Conservation (phyloP, 2,797 vertebrate genomes). For the Vespertilio murinus region DNA sequence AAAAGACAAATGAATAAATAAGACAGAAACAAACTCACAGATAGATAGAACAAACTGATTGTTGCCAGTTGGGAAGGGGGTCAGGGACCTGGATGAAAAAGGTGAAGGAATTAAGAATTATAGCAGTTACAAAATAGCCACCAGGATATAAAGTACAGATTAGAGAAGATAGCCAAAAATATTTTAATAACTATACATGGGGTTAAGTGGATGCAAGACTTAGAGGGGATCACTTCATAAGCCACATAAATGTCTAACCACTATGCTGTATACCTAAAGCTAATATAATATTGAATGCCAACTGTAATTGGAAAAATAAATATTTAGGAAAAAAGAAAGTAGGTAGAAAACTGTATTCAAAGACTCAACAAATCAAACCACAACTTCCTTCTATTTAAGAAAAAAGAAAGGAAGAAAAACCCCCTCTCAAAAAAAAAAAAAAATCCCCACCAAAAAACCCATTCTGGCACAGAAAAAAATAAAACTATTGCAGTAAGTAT, state of each 20-base stretch:
- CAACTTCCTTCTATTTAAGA: conserved; percentile 50
- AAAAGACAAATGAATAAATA: not conserved
- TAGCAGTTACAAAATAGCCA: not conserved
- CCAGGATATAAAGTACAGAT: not conserved
- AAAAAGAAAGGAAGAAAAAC: not conserved
- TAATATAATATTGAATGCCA: not conserved
- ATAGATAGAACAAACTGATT: not conserved
- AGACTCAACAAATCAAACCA: conserved; percentile 1
- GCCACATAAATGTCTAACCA: not conserved
- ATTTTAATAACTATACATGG: not conserved
- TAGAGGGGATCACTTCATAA: not conserved
- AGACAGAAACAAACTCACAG: not conserved
- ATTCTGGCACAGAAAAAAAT: not conserved
- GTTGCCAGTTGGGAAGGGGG: not conserved
- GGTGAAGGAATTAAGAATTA: not conserved
- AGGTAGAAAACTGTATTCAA: conserved; percentile 43
- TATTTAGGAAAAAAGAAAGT: not conserved
- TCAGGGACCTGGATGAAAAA: not conserved
- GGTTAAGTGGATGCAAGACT: not conserved
- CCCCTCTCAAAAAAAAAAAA: no score
- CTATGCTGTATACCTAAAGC: not conserved
- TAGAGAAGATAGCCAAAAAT: not conserved
- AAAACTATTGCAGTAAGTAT: not conserved
- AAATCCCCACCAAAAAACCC: not conserved
- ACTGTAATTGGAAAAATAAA: not conserved